A percentile compares a stretch with the other conserved stretches of the same genome.
These are phyloP conservation scores for Stigmatopora nigra DNA, from an alignment of 2,113 vertebrate genomes.

Conservation along the genomic window DNA sequence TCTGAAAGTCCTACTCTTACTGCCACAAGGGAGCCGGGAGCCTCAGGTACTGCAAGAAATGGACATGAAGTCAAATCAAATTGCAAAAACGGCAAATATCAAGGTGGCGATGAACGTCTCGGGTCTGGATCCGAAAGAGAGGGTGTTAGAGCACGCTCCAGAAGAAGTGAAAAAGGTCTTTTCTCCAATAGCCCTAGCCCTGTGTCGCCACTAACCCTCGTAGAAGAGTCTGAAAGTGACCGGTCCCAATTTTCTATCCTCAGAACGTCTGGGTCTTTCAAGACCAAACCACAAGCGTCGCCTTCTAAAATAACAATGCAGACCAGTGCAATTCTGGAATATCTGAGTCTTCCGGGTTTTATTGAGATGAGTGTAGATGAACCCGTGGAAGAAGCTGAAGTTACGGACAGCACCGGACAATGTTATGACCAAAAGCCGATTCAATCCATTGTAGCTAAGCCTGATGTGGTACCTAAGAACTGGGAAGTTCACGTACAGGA, in stretches of 20 bases:
- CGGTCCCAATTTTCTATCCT: conserved; percentile 63
- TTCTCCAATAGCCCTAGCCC: conserved; percentile 62
- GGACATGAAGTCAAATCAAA: conserved; percentile 45
- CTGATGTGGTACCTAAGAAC: conserved; percentile 65
- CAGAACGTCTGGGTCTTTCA: conserved; percentile 59
- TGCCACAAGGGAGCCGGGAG: conserved; percentile 36
- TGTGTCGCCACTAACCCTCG: conserved; percentile 59
- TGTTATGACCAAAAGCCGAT: conserved; percentile 28
- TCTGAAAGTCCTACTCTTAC: conserved; percentile 22
- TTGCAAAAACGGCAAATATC: conserved; percentile 34
- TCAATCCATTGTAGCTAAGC: conserved; percentile 41
- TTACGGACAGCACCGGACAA: conserved; percentile 24
- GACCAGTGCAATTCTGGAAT: conserved; percentile 73
- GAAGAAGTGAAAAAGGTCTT: conserved; percentile 68
- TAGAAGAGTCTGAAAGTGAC: conserved; percentile 66
- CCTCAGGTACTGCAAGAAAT: conserved; percentile 51
- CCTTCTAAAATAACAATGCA: conserved; percentile 60
- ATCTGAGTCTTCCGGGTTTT: conserved; percentile 74
- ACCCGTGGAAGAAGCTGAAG: conserved; percentile 53
- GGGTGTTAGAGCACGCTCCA: conserved; percentile 59
- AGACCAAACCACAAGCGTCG: conserved; percentile 42
- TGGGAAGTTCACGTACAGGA: conserved; percentile 61
- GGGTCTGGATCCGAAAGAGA: conserved; percentile 61
- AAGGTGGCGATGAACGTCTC: conserved; percentile 7
- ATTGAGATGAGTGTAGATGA: conserved; percentile 78